phyloP scores from a whole-genome alignment of 2,797 vertebrate species.

The Adrianichthys oophorus region DNA sequence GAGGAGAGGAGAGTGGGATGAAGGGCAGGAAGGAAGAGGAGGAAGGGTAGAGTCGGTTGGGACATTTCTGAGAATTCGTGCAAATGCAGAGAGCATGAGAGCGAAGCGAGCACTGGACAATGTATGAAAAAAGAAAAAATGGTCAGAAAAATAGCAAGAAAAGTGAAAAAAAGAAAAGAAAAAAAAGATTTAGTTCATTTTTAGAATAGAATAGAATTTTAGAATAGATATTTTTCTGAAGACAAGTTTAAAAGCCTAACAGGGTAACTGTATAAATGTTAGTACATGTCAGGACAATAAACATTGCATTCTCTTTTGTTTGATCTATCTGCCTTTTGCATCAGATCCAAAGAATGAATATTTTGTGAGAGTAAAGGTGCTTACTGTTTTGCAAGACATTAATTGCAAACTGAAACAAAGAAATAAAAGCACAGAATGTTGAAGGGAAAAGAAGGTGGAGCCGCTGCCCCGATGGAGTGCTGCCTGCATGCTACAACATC shows the following conservation, averaged over 20 bases:
- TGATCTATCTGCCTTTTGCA: background rate
- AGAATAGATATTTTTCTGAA: no score
- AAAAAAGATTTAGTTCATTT: background rate
- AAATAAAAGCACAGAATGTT: background rate
- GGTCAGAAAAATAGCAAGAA: background rate
- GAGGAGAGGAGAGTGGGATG: conserved; percentile 47
- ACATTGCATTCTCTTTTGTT: background rate
- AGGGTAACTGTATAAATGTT: no score
- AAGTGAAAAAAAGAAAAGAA: conserved; percentile 6
- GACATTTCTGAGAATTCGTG: conserved; percentile 53
- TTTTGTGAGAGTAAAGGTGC: background rate
- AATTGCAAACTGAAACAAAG: no score
- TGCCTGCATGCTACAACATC: background rate
- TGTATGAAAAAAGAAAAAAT: no score
- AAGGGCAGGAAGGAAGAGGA: conserved; percentile 55
- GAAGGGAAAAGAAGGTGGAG: background rate
- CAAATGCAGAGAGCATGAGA: conserved; percentile 17
- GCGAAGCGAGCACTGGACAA: background rate
- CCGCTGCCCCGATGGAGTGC: background rate
- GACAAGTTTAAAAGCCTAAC: no score
- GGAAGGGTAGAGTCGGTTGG: conserved; percentile 43
- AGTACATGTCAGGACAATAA: background rate
- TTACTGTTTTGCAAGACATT: no score
- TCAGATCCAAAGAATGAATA: background rate
- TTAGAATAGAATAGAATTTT: no score